Percentiles rank a stretch among this genome's conserved stretches.
These are phyloP conservation scores for Bellardia bayeri DNA, from an alignment of 2,888 invertebrate species.

Conservation along the genomic window DNA sequence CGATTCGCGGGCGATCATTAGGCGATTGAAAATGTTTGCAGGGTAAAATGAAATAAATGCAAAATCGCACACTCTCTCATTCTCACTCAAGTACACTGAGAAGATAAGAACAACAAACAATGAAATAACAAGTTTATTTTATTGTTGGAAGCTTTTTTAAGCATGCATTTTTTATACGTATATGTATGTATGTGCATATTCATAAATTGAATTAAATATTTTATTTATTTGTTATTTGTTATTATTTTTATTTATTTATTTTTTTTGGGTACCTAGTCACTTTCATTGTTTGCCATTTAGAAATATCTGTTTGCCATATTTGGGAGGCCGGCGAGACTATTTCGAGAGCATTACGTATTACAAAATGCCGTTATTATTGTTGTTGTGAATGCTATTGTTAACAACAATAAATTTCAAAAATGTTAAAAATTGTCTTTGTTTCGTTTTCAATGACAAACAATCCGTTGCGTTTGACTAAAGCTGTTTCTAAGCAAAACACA, in stretches of 20 bases:
- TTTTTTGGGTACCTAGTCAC: constrained; percentile 31
- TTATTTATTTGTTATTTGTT: constrained; percentile 48
- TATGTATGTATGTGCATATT: background rate
- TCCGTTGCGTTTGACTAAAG: constrained; percentile 3
- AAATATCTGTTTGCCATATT: constrained; percentile 43
- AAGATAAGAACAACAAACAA: constrained; percentile 23
- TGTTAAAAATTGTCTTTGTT: constrained; percentile 40
- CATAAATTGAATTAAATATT: constrained; percentile 37
- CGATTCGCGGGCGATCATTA: no score
- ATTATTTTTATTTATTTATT: constrained; percentile 23
- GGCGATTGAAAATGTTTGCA: no score
- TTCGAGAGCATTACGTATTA: constrained; percentile 43
- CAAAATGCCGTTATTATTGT: constrained; percentile 52
- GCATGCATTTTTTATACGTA: background rate
- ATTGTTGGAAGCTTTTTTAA: constrained; percentile 29
- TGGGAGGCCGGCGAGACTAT: constrained; percentile 31
- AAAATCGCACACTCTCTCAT: no score
- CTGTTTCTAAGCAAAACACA: background rate
- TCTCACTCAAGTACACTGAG: background rate
- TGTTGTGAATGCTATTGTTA: constrained; percentile 25
- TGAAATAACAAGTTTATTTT: constrained; percentile 35
- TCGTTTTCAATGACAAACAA: constrained; percentile 41
- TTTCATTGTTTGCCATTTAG: constrained; percentile 67
- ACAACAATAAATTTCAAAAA: constrained; percentile 28
- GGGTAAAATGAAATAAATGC: no score